Evolutionary conservation across 2,888 invertebrate species (phyloP).

Genomic region (Dorcus parallelipipedus): DNA sequence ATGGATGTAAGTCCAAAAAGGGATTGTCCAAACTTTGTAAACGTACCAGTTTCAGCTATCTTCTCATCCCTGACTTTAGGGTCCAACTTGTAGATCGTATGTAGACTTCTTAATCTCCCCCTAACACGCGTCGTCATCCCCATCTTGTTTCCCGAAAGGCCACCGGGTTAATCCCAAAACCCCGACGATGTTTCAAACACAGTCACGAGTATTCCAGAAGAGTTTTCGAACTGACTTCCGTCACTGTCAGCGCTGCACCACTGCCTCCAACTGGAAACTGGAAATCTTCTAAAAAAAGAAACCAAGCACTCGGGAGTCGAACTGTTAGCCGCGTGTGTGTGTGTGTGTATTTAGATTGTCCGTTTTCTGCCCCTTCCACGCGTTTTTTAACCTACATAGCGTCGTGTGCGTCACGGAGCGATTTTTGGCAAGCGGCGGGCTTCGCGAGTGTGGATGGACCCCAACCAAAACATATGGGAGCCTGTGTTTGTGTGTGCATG

Average conservation of each 20-base stretch:
- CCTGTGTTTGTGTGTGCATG: slow-evolving; percentile 12
- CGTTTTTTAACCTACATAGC: slow-evolving; percentile 24
- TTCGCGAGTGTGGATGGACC: slow-evolving; percentile 5
- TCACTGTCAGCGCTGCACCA: too few species aligned
- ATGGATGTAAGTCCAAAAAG: too few species aligned
- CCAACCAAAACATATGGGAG: slow-evolving; percentile 13
- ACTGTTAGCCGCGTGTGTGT: too few species aligned
- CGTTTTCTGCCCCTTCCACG: background rate
- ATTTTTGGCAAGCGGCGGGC: slow-evolving; percentile 25
- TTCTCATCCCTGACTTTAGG: slow-evolving; percentile 63
- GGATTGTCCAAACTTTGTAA: background rate
- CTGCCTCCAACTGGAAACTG: too few species aligned
- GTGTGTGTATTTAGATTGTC: too few species aligned
- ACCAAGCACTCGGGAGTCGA: too few species aligned
- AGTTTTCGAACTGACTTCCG: too few species aligned
- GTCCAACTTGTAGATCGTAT: slow-evolving; percentile 62
- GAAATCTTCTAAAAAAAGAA: too few species aligned
- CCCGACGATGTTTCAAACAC: too few species aligned
- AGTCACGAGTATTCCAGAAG: too few species aligned
- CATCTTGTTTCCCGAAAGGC: slow-evolving; percentile 46
- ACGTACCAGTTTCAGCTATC: slow-evolving; percentile 66
- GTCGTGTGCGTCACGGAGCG: slow-evolving; percentile 25
- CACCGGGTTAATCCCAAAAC: too few species aligned
- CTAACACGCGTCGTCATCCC: slow-evolving; percentile 70
- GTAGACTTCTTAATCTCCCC: slow-evolving; percentile 55